These are phyloP conservation scores for Phrynosoma blainvillii DNA, from an alignment of 2,113 vertebrate genomes.

Conservation along the genomic window DNA sequence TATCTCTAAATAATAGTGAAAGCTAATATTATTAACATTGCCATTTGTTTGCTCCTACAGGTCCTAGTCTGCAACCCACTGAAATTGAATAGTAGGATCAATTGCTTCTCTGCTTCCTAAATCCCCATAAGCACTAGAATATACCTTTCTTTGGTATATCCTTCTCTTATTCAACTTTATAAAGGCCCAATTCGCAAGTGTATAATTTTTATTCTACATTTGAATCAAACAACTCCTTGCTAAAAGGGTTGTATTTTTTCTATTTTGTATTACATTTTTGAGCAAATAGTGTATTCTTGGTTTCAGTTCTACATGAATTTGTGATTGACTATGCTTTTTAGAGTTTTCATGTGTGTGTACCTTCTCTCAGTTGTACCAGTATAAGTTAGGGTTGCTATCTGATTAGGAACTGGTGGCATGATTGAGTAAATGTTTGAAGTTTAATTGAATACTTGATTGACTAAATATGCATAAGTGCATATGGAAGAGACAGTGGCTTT, in stretches of 20 bases:
- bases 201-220: not conserved
- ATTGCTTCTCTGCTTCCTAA: not conserved
- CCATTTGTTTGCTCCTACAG: slow-evolving; percentile 1
- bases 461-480: not conserved
- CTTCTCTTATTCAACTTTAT: not conserved
- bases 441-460: not conserved
- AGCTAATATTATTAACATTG: slow-evolving; percentile 9
- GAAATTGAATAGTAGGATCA: slow-evolving; percentile 12
- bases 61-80: not conserved
- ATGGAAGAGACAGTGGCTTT: not conserved
- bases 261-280: not conserved
- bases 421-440: not conserved
- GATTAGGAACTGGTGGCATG: not conserved
- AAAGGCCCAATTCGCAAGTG: not conserved
- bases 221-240: not conserved
- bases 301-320: not conserved
- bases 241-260: not conserved
- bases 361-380: not conserved
- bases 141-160: not conserved
- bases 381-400: not conserved
- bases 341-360: not conserved
- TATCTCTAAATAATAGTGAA: not conserved
- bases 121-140: not conserved
- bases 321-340: not conserved
- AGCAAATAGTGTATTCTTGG: not conserved